Conservation (phyloP, 2,888 invertebrate species). For the Corbicula japonica region DNA sequence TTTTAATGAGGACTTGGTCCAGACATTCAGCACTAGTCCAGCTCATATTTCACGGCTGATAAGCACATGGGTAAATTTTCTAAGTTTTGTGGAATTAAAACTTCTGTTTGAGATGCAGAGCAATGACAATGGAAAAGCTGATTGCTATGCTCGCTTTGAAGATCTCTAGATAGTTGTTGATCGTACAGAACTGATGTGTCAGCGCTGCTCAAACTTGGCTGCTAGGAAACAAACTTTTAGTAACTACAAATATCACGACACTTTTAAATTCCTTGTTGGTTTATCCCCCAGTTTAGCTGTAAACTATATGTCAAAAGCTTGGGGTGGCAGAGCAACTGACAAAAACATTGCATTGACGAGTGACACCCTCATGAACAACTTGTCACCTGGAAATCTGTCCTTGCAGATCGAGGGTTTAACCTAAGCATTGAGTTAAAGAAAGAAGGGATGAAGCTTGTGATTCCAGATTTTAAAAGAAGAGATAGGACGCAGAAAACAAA, state of each 20-base stretch:
- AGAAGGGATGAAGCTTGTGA: conserved; percentile 25
- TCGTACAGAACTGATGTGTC: conserved; percentile 54
- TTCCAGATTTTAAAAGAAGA: conserved; percentile 41
- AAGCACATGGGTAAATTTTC: conserved; percentile 49
- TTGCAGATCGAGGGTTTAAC: conserved; percentile 52
- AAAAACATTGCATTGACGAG: conserved; percentile 48
- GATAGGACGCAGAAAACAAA: conserved; percentile 19
- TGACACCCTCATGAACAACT: conserved; percentile 28
- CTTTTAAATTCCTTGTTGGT: conserved; percentile 50
- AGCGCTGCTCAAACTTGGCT: conserved; percentile 45
- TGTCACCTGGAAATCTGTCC: conserved; percentile 31
- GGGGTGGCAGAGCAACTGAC: conserved; percentile 57
- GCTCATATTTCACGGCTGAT: conserved; percentile 39
- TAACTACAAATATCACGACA: conserved; percentile 46
- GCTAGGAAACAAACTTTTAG: conserved; percentile 46
- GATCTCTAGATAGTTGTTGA: conserved; percentile 43
- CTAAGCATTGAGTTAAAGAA: conserved; percentile 23
- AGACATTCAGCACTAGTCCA: conserved; percentile 33
- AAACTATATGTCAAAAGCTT: conserved; percentile 49
- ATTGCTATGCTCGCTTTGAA: conserved; percentile 24
- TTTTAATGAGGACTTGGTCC: conserved; percentile 55
- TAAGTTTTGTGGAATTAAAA: conserved; percentile 38
- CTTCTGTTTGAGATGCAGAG: too few relatives aligned
- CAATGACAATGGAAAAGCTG: too few relatives aligned
- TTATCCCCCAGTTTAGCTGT: conserved; percentile 55